A percentile compares a stretch with the other conserved stretches of the same genome.
Evolutionary conservation across 2,113 vertebrate genomes (phyloP).

Genomic region (Archocentrus centrarchus): DNA sequence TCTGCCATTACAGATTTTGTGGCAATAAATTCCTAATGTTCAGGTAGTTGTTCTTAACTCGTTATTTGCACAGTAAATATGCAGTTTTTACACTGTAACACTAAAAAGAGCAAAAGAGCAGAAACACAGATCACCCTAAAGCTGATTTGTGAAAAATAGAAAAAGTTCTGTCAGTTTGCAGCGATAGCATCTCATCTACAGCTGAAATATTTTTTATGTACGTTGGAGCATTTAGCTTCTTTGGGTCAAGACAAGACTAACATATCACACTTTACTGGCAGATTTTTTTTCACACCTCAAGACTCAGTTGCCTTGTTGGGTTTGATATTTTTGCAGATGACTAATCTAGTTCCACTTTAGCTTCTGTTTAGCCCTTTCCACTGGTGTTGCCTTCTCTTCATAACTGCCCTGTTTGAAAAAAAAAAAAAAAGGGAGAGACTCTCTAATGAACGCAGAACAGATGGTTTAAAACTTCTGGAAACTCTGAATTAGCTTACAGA

Average conservation of each 20-base stretch:
- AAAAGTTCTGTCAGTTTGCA: background rate
- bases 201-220: background rate
- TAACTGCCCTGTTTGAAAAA: slow-evolving; percentile 50
- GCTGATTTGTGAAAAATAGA: no score
- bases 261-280: background rate
- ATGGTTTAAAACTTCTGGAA: background rate
- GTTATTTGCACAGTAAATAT: background rate
- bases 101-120: background rate
- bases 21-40: background rate
- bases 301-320: slow-evolving; percentile 12
- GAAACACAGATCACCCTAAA: background rate
- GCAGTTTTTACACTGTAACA: background rate
- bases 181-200: background rate
- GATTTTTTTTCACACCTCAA: background rate
- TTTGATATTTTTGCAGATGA: slow-evolving; percentile 41
- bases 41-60: background rate
- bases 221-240: background rate
- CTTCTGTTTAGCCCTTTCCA: slow-evolving; percentile 8
- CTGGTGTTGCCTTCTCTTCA: slow-evolving; percentile 66
- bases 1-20: background rate
- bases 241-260: background rate
- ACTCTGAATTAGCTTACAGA: background rate
- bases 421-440: background rate
- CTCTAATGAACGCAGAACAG: background rate
- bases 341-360: slow-evolving; percentile 15